Percentiles rank a stretch among this genome's conserved stretches.
phyloP scores from a whole-genome alignment of 2,888 invertebrate species.

The Pheosia gnoma region DNA sequence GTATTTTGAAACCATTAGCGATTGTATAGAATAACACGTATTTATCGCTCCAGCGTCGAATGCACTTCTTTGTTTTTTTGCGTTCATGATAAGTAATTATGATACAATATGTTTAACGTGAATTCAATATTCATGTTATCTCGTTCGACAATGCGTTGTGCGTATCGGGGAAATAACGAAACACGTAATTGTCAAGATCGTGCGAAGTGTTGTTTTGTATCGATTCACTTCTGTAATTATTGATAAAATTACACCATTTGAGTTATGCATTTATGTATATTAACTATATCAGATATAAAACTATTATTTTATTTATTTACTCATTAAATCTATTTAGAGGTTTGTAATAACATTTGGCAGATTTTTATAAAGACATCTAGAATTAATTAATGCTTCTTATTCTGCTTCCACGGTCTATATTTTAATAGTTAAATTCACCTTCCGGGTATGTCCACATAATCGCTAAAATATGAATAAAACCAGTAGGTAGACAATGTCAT shows the following conservation, averaged over 20 bases:
- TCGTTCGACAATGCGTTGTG: background rate
- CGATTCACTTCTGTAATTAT: background rate
- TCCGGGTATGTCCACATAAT: background rate
- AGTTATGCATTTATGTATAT: background rate
- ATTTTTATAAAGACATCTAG: too few relatives aligned
- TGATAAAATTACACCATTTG: too few relatives aligned
- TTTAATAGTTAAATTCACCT: background rate
- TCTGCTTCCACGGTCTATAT: too few relatives aligned
- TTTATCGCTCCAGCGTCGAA: conserved; percentile 30
- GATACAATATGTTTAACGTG: conserved; percentile 27
- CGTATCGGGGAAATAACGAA: background rate
- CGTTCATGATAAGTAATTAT: conserved; percentile 18
- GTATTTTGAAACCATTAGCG: conserved; percentile 23
- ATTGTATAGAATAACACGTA: conserved; percentile 39
- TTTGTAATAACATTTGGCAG: too few relatives aligned
- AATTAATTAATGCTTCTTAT: background rate
- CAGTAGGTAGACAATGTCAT: conserved; percentile 39
- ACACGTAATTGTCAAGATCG: background rate
- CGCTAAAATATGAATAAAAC: conserved; percentile 19
- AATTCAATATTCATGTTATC: conserved; percentile 19
- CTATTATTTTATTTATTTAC: too few relatives aligned
- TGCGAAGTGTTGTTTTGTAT: background rate
- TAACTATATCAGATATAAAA: too few relatives aligned
- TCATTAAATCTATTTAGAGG: too few relatives aligned
- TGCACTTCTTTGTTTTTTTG: conserved; percentile 29